Evolutionary conservation across 2,888 invertebrate genomes (phyloP).

Genomic region (Lepeophtheirus nordmannii): DNA sequence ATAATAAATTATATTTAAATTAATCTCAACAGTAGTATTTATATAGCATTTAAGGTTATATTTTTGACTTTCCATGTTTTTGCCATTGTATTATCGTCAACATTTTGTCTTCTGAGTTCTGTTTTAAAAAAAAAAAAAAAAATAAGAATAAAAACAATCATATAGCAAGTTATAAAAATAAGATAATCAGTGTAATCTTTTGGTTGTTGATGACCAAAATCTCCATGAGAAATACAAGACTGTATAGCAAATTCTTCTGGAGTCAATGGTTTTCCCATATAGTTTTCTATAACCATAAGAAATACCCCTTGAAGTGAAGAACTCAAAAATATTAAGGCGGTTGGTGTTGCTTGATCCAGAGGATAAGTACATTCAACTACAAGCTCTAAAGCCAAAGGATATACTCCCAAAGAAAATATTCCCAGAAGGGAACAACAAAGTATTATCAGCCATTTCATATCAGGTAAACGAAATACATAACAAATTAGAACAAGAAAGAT

Average conservation of each 20-base stretch:
- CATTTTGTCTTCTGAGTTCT: conserved; percentile 16
- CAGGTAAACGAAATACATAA: conserved; percentile 16
- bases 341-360: conserved; percentile 18
- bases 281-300: conserved; percentile 19
- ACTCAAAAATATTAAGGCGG: conserved; percentile 16
- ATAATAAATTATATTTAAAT: too few species aligned
- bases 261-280: conserved; percentile 14
- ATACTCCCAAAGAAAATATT: conserved; percentile 10
- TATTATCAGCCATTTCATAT: not conserved
- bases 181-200: conserved; percentile 19
- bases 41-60: too few species aligned
- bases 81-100: not conserved
- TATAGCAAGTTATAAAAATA: conserved; percentile 7
- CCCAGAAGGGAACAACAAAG: conserved; percentile 3
- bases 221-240: not conserved
- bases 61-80: not conserved
- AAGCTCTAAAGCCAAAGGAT: conserved; percentile 18
- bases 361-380: conserved; percentile 20
- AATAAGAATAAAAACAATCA: not conserved
- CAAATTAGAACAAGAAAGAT: not conserved
- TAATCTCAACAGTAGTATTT: too few species aligned
- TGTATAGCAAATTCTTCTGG: conserved; percentile 7
- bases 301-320: conserved; percentile 19
- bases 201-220: conserved; percentile 13
- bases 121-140: conserved; percentile 21